Evolutionary conservation across 2,113 vertebrate species (phyloP), one percentile per base, ranked within the genome.

Genomic region (Danionella cerebrum): DNA sequence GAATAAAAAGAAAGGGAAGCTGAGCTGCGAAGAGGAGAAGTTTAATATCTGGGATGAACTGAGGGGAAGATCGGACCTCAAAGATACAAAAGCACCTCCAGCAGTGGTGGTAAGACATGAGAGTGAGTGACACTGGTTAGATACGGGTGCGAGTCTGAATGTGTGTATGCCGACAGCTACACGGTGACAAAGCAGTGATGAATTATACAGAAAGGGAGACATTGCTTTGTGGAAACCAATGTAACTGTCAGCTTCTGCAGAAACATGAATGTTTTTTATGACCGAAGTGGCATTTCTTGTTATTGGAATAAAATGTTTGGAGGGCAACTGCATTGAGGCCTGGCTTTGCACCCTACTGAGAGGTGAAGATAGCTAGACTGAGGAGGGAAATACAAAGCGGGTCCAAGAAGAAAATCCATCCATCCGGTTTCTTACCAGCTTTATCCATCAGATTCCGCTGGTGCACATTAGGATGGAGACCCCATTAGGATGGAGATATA

Each of bases 201-300:
- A 76, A 81, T 67, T 76, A 79, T 77, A 70, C 63, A 74, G 70
- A 59, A 67, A 67, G 65, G 38, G 41, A 70, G 77, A 70, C 70
- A 67, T 36, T 79, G 75, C 72, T 77, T 81, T 73, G 73, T 48
- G 65, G 59, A 71, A 70, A 57, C 47, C 68, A 70, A 71, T 71
- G 70, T 65, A 73, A 63, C 65, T 76, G 67, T 72, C 70, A 76
- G 69, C 62, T 67, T 73, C 54, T 64, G 73, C 69, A 70, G 60
- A 52, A 71, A 69, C 73, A 76, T 70, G 60, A 75, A 73, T 72
- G 67, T 52, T 51, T 70, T 78, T 72, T 33, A n/a, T 74, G 72
- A 76, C 66, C 55, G 54, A 57, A 47, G 35, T 47, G 54, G 41
- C 44, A 47, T 58, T 69, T 60, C 57, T 69, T 69, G 66, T 59